phyloP scores from a whole-genome alignment of 1,140 invertebrate species.

The Drosophila subpulchrella region DNA sequence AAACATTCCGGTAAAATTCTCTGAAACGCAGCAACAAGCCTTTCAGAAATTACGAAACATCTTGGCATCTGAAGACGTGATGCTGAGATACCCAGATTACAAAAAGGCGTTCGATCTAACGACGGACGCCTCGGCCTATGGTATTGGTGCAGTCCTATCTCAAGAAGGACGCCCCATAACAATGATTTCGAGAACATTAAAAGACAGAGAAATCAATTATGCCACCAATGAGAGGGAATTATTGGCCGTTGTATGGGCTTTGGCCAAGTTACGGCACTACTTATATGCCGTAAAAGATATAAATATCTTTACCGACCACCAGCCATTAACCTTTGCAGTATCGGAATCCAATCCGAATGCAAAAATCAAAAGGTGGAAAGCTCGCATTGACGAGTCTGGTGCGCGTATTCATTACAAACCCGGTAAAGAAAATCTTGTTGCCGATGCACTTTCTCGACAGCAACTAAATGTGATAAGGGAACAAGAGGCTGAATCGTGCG shows the following conservation, averaged over 20 bases:
- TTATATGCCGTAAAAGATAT: not conserved
- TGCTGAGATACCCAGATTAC: not conserved
- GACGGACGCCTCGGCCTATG: not conserved
- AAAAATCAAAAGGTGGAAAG: too few species aligned
- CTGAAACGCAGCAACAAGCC: not conserved
- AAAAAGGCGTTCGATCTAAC: conserved; percentile 1
- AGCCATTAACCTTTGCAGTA: conserved; percentile 75
- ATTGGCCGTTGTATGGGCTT: not conserved
- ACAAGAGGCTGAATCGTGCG: not conserved
- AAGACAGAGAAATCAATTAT: not conserved
- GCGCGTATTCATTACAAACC: not conserved
- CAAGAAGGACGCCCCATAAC: conserved; percentile 1
- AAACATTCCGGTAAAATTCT: not conserved
- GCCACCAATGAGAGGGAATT: not conserved
- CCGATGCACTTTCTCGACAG: not conserved
- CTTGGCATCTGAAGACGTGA: not conserved
- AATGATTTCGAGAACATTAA: not conserved
- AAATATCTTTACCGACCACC: conserved; percentile 1
- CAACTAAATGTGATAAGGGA: not conserved
- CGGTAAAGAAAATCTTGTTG: not conserved
- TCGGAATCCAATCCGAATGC: conserved; percentile 80
- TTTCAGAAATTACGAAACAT: conserved; percentile 1
- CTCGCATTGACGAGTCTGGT: not conserved
- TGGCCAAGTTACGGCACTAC: conserved; percentile 2
- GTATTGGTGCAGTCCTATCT: not conserved